Base-by-base conservation (phyloP, 2,888 invertebrate genomes). In the Agrochola lota region DNA sequence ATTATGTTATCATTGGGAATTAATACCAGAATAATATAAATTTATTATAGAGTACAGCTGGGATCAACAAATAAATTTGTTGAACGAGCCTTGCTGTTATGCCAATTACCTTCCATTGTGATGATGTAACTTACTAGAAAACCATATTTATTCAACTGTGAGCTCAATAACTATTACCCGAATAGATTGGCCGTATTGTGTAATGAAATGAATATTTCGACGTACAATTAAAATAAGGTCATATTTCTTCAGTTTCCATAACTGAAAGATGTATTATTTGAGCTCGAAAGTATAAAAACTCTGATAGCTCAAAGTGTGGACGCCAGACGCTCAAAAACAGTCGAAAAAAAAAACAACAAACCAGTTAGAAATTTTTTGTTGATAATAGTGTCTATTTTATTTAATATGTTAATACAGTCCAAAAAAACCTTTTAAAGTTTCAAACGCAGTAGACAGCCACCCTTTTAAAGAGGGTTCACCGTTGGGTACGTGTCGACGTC, bases 41-140 rank as follows among this genome's bases (percentile, higher is more conserved):
- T 74, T 69, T 77, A 73, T 76, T 26, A 57, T 26, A 59, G 26
- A 46, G 35, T 55, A 73, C 68, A 78, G 69, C 62, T 74, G 64
- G 49, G 63, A 78, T 80, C 82, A 77, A 74, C 68, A 76, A 63
- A 81, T 76, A 81, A 73, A 82, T 80, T 84, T 80, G 23, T 26
- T 68, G 68, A 82, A 79, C 60, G 73, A 75, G 67, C 0, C 59
- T 62, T 62, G 80, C 75, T 26, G 75, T 76, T 86, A 77, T 69
- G 71, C 74, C 86, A 88, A 85, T 86, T 81, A 87, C 73, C 76
- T 71, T 78, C 67, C 60, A 87, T 87, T 86, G 86, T 73, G 84
- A 40, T 84, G 82, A 84, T 77, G 84, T 80, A 84, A 87, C 79
- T 77, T 59, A 72, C 67, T 76, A 66, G 67, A 85, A 80, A 85